Conservation (phyloP, 2,113 vertebrate species). For the Lepidothrix coronata region DNA sequence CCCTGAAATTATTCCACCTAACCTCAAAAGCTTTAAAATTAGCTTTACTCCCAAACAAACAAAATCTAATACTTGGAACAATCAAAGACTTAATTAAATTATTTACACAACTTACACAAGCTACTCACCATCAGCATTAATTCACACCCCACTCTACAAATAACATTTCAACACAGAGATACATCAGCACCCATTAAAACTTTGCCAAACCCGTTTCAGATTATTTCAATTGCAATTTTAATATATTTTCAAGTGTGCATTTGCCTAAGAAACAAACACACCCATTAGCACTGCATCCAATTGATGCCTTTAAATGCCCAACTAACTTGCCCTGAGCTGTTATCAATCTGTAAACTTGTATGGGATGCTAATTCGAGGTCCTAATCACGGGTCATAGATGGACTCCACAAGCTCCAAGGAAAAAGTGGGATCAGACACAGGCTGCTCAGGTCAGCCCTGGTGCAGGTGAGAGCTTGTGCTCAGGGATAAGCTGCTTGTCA, state of each 20-base stretch:
- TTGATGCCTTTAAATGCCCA: background rate
- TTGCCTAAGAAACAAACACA: background rate
- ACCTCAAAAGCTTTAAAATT: background rate
- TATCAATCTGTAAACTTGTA: fast-evolving
- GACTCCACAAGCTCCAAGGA: background rate
- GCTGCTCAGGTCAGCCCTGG: background rate
- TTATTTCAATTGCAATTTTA: background rate
- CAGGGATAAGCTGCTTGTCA: background rate
- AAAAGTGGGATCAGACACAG: background rate
- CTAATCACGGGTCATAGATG: fast-evolving
- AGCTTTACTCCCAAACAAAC: background rate
- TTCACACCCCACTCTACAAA: background rate
- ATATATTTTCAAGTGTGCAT: background rate
- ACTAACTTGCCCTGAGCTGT: fast-evolving
- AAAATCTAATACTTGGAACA: background rate
- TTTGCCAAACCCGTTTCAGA: background rate
- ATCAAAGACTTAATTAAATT: background rate
- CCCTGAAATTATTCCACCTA: background rate
- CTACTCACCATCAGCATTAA: background rate
- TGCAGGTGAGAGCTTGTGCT: background rate
- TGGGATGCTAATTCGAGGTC: fast-evolving
- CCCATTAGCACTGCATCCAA: fast-evolving
- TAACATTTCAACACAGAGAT: background rate
- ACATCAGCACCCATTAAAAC: fast-evolving
- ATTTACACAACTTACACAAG: background rate